Base-by-base conservation (phyloP, 2,797 vertebrate genomes). In the Enteromius fasciolatus region DNA sequence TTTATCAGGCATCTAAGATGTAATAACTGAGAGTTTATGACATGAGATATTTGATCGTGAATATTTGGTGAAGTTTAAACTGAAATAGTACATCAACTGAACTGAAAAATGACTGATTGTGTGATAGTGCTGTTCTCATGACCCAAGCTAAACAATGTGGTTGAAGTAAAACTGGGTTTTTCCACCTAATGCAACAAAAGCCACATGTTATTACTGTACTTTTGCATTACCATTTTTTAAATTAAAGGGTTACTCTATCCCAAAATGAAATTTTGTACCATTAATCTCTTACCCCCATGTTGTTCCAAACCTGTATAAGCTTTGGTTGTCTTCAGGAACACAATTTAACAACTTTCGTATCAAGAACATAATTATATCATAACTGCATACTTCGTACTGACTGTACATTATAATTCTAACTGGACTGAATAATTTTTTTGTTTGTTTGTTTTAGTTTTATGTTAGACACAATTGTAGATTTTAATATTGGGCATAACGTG, bases 1-100 rank as follows among this genome's bases (percentile, higher is more conserved):
- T 46, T 83, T 76, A 72, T 78, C 28, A 50, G 41, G n/a, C 41
- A 63, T 52, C 41, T 39, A 14, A 41, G 25, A 61, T 54, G 36
- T 63, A 48, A 57, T 50, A 57, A 33, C 15, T 25, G 18, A 68
- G 18, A 33, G 36, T 66, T 74, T 33, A 67, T 57, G n/a, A 25
- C 23, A 23, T 18, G 12, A 28, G 18, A 25, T 10, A 28, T 63
- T 44, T 72, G 54, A 20, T 28, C 11, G 48, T 18, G 11, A 46
- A 73, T 25, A 18, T 28, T 39, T 25, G 41, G 11, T 17, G 31
- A 70, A 44, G 66, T 63, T 76, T 31, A 50, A 78, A 67, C 28
- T 76, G 15, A 46, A 76, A 31, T n/a, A n/a, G n/a, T n/a, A n/a
- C n/a, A n/a, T n/a, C n/a, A n/a, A n/a, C n/a, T n/a, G n/a, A n/a